A percentile compares a stretch with the other conserved stretches of the same genome.
These are phyloP conservation scores for Gryon sp. DNA, from an alignment of 1,140 invertebrate species.

Conservation along the genomic window DNA sequence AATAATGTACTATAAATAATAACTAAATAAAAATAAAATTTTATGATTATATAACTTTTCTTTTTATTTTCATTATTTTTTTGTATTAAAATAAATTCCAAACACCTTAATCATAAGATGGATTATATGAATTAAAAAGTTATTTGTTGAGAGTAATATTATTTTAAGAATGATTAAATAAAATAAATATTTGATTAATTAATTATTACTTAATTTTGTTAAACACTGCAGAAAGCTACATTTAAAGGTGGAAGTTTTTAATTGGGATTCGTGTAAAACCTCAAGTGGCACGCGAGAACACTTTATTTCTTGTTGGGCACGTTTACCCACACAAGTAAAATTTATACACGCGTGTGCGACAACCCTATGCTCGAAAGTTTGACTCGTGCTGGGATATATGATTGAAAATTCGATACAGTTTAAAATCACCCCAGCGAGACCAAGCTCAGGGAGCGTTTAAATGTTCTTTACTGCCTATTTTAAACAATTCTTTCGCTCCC, in stretches of 20 bases:
- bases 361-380: slow-evolving; percentile 52
- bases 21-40: too few relatives aligned
- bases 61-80: too few relatives aligned
- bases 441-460: slow-evolving; percentile 71
- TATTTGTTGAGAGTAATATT: too few relatives aligned
- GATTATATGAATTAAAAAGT: too few relatives aligned
- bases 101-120: too few relatives aligned
- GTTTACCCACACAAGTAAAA: slow-evolving; percentile 34
- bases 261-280: slow-evolving; percentile 31
- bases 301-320: slow-evolving; percentile 50
- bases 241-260: slow-evolving; percentile 22
- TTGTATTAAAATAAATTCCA: too few relatives aligned
- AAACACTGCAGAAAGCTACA: too few relatives aligned
- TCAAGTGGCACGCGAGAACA: slow-evolving; percentile 43
- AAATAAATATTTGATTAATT: too few relatives aligned
- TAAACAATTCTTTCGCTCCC: slow-evolving; percentile 68
- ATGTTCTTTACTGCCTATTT: slow-evolving; percentile 72
- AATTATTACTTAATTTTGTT: too few relatives aligned
- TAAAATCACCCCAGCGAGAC: slow-evolving; percentile 67
- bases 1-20: too few relatives aligned
- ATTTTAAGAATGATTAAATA: too few relatives aligned
- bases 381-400: slow-evolving; percentile 62
- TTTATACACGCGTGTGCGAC: slow-evolving; percentile 47
- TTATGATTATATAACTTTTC: too few relatives aligned
- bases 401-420: slow-evolving; percentile 75